phyloP scores from a whole-genome alignment of 2,888 invertebrate species.

The Cactoblastis cactorum region DNA sequence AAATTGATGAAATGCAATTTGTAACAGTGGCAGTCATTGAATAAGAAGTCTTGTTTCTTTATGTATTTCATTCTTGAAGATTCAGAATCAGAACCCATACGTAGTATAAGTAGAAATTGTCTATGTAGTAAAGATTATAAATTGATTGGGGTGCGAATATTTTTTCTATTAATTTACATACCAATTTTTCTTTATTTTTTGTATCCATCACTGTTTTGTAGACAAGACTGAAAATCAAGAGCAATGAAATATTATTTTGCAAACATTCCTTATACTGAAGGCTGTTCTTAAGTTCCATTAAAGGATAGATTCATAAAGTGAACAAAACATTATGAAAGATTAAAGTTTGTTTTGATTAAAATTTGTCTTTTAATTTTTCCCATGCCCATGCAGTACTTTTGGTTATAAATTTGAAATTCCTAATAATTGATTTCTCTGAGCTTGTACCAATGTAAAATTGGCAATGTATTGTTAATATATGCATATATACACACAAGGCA shows the following conservation, averaged over 20 bases:
- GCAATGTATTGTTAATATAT: no score
- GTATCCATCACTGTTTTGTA: constrained; percentile 40
- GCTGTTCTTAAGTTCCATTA: constrained; percentile 63
- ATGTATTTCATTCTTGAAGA: background rate
- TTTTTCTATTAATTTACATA: constrained; percentile 25
- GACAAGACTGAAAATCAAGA: constrained; percentile 54
- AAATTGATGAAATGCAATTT: no score
- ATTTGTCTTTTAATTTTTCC: constrained; percentile 11
- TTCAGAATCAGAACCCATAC: background rate
- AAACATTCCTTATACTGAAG: constrained; percentile 69
- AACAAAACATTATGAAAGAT: constrained; percentile 70
- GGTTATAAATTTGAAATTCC: no score
- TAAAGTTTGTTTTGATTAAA: constrained; percentile 46
- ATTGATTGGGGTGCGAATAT: constrained; percentile 16
- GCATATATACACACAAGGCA: no score
- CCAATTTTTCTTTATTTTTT: constrained; percentile 31
- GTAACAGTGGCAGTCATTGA: background rate
- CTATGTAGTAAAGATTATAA: constrained; percentile 15
- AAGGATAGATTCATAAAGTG: constrained; percentile 43
- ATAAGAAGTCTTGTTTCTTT: background rate
- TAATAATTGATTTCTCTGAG: no score
- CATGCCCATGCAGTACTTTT: no score
- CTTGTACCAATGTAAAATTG: no score
- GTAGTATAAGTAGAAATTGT: constrained; percentile 20
- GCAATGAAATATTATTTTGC: constrained; percentile 36